Base-by-base conservation (phyloP, 2,797 vertebrate genomes). In the Garrulus glandarius region DNA sequence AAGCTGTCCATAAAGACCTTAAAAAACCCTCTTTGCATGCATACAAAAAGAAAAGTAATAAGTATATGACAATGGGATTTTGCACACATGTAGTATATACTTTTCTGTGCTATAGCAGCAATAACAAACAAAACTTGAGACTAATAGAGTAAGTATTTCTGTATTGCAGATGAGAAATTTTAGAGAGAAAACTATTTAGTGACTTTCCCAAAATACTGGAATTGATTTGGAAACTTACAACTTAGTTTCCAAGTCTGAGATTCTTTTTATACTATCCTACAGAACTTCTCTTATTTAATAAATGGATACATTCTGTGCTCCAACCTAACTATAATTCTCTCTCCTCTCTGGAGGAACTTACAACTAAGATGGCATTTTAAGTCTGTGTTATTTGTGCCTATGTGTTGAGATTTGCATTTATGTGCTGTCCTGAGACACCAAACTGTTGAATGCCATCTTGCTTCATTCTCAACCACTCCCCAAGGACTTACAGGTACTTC, bases 101-200 rank as follows among this genome's bases (percentile, higher is more conserved):
- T 74, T 92, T 92, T 67, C 22, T 47, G 17, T 61, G 16, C 39
- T 86, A 13, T n/a, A 83, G 29, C 64, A 95, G 78, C n/a, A 70
- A 57, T 79, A 95, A 76, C 32, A 82, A 81, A 55, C 46, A 95
- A 70, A 95, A 87, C 46, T 94, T 70, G 72, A 53, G 63, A 71
- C 39, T 74, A 56, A 30, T 67, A 11, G 55, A 72, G 30, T 87
- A 93, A 93, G 47, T 83, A 91, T 92, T 91, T 49, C 69, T 82
- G 43, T 86, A 81, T 86, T 89, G 92, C 67, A 83, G 39, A 46
- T 74, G 67, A 47, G 46, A 79, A 92, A 87, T 85, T 74, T 88
- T 86, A 93, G 46, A 92, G 57, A 43, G 68, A 74, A 75, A 80
- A 74, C 63, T 50, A 92, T 90, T 83, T 86, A 93, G 53, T 89